These are phyloP conservation scores for Diceros bicornis DNA, from an alignment of 2,797 vertebrate species.

Conservation along the genomic window DNA sequence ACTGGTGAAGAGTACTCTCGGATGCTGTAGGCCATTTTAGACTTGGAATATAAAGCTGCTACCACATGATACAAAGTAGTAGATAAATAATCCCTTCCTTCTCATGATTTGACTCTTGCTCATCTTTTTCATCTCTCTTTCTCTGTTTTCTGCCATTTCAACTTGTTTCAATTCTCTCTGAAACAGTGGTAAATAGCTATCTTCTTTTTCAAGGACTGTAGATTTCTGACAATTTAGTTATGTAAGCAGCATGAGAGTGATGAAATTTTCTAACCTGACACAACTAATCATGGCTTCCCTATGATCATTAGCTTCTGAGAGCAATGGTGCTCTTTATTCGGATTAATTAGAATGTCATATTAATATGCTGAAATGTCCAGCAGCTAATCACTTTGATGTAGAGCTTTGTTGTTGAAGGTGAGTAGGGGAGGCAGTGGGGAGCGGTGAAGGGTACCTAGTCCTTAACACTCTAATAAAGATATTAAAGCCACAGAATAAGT, in stretches of 20 bases:
- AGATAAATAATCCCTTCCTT: slow-evolving; percentile 35
- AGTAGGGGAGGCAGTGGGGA: neutral
- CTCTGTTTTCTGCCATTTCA: neutral
- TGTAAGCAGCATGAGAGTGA: neutral
- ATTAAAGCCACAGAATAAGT: slow-evolving; percentile 61
- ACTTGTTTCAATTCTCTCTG: neutral
- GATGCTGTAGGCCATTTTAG: neutral
- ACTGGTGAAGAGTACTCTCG: neutral
- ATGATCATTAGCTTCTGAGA: slow-evolving; percentile 55
- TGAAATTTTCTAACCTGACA: slow-evolving; percentile 55
- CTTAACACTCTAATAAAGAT: neutral
- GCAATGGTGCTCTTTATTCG: neutral
- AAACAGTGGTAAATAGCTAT: neutral
- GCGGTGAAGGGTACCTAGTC: neutral
- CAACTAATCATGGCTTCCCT: slow-evolving; percentile 44
- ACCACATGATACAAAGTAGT: neutral
- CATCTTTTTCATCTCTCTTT: neutral
- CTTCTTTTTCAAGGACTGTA: neutral
- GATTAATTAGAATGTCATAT: slow-evolving; percentile 53
- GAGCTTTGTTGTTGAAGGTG: neutral
- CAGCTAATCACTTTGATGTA: slow-evolving; percentile 52
- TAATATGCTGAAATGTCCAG: slow-evolving; percentile 35
- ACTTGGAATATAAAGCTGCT: neutral
- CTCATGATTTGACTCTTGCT: neutral
- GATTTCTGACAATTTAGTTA: slow-evolving; percentile 53